phyloP scores from a whole-genome alignment of 35 echinoderm and acorn worm genomes.

The Acanthaster planci region DNA sequence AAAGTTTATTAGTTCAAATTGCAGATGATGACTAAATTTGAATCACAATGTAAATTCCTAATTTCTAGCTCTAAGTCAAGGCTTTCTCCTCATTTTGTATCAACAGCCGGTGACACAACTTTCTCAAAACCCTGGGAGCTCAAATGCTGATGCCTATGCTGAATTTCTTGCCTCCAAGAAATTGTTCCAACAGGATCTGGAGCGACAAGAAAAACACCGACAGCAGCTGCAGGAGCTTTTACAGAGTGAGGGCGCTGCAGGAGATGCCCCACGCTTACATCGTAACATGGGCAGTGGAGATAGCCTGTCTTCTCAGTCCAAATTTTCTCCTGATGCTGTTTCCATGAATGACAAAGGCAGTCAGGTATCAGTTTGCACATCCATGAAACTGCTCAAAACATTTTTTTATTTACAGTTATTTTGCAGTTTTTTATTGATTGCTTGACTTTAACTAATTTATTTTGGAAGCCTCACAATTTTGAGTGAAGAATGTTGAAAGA shows the following conservation, averaged over 20 bases:
- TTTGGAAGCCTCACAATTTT: too few species aligned
- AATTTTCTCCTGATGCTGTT: constrained; percentile 2
- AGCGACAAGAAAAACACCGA: constrained; percentile 79
- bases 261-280: neutral
- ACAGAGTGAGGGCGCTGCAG: neutral
- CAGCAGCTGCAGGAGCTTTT: constrained; percentile 78
- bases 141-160: constrained; percentile 38
- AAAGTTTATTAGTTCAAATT: too few species aligned
- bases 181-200: constrained; percentile 66
- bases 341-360: neutral
- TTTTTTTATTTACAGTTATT: too few species aligned
- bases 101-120: neutral
- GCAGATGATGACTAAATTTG: too few species aligned
- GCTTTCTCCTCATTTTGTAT: neutral
- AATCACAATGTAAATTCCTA: too few species aligned
- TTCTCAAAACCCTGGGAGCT: constrained; percentile 37
- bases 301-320: neutral
- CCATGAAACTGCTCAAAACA: too few species aligned
- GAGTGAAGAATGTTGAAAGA: too few species aligned
- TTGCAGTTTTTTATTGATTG: too few species aligned
- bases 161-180: constrained; percentile 61
- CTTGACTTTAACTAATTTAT: too few species aligned
- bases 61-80: too few species aligned
- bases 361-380: constrained; percentile 3
- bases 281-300: neutral